Conservation (phyloP, 1,140 invertebrate species). For the Melipona quadrifasciata region DNA sequence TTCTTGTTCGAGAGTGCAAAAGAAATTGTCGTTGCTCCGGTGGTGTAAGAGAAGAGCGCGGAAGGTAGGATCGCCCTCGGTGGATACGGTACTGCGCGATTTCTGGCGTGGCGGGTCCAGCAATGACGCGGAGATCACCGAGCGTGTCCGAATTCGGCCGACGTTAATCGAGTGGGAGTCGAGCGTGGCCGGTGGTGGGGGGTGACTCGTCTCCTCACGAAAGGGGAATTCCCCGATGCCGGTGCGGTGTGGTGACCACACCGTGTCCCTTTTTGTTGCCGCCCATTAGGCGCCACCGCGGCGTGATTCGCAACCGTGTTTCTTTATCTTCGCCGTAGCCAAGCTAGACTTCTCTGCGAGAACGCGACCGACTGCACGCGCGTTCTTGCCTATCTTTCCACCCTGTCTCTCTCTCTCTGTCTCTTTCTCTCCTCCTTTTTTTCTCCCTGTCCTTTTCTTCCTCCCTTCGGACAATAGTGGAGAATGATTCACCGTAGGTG, state of each 20-base stretch:
- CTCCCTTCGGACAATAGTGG: slow-evolving; percentile 63
- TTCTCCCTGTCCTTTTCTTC: slow-evolving; percentile 18
- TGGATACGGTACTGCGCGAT: slow-evolving; percentile 67
- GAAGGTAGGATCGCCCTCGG: accelerated
- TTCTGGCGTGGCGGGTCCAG: slow-evolving; percentile 67
- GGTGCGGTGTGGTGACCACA: slow-evolving; percentile 68
- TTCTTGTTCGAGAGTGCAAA: not conserved
- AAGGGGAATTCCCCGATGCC: slow-evolving; percentile 57
- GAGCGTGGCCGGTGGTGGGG: slow-evolving; percentile 36
- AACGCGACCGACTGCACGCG: slow-evolving; percentile 52
- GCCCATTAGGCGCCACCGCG: slow-evolving; percentile 81
- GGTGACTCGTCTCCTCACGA: slow-evolving; percentile 38
- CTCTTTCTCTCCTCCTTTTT: not conserved
- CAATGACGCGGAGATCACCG: slow-evolving; percentile 72
- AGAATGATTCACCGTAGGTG: slow-evolving; percentile 66
- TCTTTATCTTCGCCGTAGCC: slow-evolving; percentile 75
- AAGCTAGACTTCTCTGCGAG: slow-evolving; percentile 39
- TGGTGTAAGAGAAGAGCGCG: not conserved
- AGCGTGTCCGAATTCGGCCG: slow-evolving; percentile 55
- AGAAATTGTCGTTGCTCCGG: not conserved
- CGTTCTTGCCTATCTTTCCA: slow-evolving; percentile 54
- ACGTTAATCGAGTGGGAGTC: slow-evolving; percentile 46
- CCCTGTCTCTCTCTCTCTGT: not conserved
- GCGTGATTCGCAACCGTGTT: slow-evolving; percentile 81
- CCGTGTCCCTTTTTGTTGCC: slow-evolving; percentile 76